These are phyloP conservation scores for Lagria hirta DNA, from an alignment of 2,888 invertebrate species.

Conservation along the genomic window DNA sequence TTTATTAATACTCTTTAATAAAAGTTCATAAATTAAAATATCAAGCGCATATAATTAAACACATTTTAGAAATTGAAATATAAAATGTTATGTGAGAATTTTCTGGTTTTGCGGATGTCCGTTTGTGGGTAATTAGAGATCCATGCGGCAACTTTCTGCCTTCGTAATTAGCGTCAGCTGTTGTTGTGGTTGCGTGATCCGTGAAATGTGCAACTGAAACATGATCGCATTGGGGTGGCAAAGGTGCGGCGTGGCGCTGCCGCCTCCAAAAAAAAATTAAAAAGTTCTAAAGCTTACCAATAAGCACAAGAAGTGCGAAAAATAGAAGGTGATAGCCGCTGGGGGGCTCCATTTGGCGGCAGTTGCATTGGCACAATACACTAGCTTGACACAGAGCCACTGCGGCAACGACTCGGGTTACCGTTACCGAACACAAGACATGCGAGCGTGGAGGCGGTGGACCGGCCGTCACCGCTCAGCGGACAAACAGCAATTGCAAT, in stretches of 20 bases:
- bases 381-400: conserved; percentile 30
- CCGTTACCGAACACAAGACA: conserved; percentile 25
- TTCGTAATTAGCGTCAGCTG: conserved; percentile 12
- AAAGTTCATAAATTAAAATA: no score
- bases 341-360: conserved; percentile 43
- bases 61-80: no score
- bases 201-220: conserved; percentile 33
- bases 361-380: conserved; percentile 40
- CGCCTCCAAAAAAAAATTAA: no score
- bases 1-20: no score
- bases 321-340: conserved; percentile 38
- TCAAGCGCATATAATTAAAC: no score
- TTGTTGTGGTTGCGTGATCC: conserved; percentile 30
- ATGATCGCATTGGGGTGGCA: conserved; percentile 18
- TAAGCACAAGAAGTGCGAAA: conserved; percentile 42
- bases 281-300: no score
- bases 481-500: conserved; percentile 47
- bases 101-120: conserved; percentile 21
- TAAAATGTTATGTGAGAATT: no score
- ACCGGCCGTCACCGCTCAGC: conserved; percentile 31
- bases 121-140: conserved; percentile 19
- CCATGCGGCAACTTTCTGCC: conserved; percentile 14
- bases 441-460: conserved; percentile 19
- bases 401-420: conserved; percentile 22
- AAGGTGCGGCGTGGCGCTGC: no score